phyloP scores from a whole-genome alignment of 1,140 invertebrate genomes.

The Solenopsis fugax region DNA sequence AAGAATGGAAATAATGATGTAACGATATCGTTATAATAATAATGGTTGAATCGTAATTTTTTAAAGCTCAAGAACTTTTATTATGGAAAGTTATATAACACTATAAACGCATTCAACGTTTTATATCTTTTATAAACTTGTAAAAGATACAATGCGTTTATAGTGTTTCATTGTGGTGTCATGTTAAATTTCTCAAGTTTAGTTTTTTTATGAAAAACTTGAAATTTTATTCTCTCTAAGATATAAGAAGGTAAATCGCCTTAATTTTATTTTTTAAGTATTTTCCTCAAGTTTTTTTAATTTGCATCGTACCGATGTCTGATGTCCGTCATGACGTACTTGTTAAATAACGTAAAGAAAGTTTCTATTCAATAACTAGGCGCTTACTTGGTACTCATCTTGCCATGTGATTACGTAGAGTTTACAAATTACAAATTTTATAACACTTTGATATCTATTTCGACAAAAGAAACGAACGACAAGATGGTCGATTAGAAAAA shows the following conservation, averaged over 20 bases:
- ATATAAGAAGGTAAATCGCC: background rate
- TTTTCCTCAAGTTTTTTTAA: background rate
- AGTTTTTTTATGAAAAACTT: background rate
- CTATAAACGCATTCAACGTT: too few species aligned
- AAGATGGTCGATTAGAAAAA: background rate
- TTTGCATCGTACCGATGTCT: background rate
- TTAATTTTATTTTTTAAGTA: background rate
- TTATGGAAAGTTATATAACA: constrained; percentile 8
- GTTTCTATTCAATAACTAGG: background rate
- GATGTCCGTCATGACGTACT: background rate
- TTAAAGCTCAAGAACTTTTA: background rate
- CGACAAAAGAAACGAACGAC: background rate
- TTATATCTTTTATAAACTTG: background rate
- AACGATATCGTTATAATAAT: background rate
- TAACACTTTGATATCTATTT: background rate
- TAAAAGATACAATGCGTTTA: background rate
- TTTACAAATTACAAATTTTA: background rate
- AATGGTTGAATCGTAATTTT: background rate
- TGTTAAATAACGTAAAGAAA: background rate
- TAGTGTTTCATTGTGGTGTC: background rate
- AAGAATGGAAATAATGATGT: background rate
- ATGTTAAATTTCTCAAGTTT: background rate
- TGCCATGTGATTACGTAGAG: background rate
- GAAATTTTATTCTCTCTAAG: background rate
- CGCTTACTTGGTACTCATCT: too few species aligned